Conservation (phyloP, 2,113 vertebrate genomes). For the Chinchilla lanigera region DNA sequence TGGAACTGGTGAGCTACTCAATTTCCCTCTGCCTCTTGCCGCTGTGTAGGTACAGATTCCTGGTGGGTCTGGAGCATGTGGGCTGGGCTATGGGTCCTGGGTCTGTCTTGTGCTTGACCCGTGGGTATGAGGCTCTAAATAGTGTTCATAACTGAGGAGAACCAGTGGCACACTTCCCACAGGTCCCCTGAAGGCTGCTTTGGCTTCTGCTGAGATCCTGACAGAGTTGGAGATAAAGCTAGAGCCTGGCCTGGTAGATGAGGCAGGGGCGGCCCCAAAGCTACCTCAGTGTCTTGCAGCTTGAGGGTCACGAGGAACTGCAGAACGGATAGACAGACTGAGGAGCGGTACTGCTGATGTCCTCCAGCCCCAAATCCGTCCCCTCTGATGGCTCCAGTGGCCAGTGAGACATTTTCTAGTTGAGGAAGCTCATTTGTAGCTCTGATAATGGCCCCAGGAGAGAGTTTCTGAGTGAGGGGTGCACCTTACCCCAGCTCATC, state of each 20-base stretch:
- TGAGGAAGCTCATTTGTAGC: not conserved
- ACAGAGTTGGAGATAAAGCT: not conserved
- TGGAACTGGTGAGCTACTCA: not conserved
- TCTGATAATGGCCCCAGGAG: not conserved
- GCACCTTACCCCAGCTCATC: not conserved
- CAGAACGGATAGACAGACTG: not conserved
- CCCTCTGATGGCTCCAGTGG: not conserved
- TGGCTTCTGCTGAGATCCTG: not conserved
- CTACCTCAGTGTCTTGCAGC: not conserved
- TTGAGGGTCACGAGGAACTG: not conserved
- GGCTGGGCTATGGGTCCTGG: accelerated
- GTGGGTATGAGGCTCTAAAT: not conserved
- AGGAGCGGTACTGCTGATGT: not conserved
- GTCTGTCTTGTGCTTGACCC: not conserved
- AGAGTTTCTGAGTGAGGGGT: not conserved
- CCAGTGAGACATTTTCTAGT: not conserved
- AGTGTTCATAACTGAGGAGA: not conserved
- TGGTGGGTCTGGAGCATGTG: too few species aligned
- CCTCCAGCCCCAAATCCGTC: not conserved
- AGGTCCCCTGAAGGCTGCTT: not conserved
- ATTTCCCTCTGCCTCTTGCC: not conserved
- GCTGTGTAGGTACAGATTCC: not conserved
- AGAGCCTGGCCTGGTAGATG: not conserved
- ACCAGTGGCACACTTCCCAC: too few species aligned
- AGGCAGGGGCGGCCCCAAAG: not conserved